Evolutionary conservation across 2,888 invertebrate species (phyloP).

Genomic region (Athalia circularis): DNA sequence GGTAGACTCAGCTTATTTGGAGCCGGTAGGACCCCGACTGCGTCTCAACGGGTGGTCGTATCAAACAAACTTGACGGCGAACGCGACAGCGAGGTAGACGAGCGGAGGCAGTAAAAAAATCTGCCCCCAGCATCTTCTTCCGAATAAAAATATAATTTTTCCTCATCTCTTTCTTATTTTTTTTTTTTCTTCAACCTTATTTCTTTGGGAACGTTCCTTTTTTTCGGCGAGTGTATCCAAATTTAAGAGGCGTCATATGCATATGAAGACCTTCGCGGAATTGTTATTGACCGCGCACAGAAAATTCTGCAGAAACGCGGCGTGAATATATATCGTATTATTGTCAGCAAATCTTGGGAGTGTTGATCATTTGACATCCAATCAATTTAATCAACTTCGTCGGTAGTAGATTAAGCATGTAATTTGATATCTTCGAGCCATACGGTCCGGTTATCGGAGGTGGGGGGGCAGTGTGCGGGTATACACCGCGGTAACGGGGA

Average conservation of each 20-base stretch:
- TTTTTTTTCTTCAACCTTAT: too few relatives aligned
- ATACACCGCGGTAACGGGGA: not conserved
- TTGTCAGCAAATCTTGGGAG: too few relatives aligned
- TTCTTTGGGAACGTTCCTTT: too few relatives aligned
- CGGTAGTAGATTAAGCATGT: not conserved
- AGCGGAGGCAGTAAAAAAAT: not conserved
- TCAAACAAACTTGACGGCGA: constrained; percentile 35
- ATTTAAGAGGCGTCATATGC: too few relatives aligned
- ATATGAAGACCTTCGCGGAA: too few relatives aligned
- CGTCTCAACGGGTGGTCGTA: constrained; percentile 34
- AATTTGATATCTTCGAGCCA: constrained; percentile 7
- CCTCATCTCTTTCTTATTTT: too few relatives aligned
- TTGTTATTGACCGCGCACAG: too few relatives aligned
- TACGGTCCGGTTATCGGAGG: not conserved
- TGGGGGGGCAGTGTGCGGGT: not conserved
- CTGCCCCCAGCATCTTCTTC: constrained; percentile 14
- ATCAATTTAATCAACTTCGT: not conserved
- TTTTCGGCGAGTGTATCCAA: too few relatives aligned
- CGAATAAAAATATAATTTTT: not conserved
- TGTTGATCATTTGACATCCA: constrained; percentile 20
- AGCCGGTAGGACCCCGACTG: constrained; percentile 16
- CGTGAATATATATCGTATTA: too few relatives aligned
- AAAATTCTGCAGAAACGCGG: too few relatives aligned
- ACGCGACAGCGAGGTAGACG: not conserved
- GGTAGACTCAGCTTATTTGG: constrained; percentile 14